phyloP scores from a whole-genome alignment of 2,113 vertebrate genomes.

The Otis tarda region DNA sequence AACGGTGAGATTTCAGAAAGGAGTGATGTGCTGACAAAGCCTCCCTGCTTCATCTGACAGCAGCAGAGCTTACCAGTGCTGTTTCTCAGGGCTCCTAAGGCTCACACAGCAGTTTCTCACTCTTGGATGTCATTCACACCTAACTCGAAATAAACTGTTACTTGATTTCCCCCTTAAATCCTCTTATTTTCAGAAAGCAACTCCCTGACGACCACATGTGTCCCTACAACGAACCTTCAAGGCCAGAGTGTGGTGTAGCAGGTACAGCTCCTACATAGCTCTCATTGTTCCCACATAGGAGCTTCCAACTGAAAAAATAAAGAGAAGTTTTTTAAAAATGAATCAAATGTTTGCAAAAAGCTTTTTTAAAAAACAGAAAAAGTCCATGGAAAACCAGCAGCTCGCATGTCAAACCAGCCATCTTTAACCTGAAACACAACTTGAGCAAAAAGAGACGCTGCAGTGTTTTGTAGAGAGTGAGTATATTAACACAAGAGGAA shows the following conservation, averaged over 20 bases:
- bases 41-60: not conserved
- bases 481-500: not conserved
- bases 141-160: not conserved
- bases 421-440: not conserved
- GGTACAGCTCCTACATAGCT: not conserved
- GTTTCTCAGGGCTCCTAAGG: not conserved
- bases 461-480: not conserved
- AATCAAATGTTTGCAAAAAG: not conserved
- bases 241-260: not conserved
- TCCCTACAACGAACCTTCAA: not conserved
- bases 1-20: not conserved
- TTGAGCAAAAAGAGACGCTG: not conserved
- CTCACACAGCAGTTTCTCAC: not conserved
- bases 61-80: not conserved
- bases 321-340: not conserved
- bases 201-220: not conserved
- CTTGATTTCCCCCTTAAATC: not conserved
- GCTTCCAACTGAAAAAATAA: not conserved
- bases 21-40: not conserved
- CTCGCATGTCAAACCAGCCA: not conserved
- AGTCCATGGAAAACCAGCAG: not conserved
- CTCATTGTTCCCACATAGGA: not conserved
- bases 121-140: not conserved
- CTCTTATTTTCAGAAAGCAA: not conserved
- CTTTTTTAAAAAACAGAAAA: not conserved